Evolutionary conservation across 2,797 vertebrate species (phyloP), one percentile per base, ranked within the genome.

Genomic region (Hypotaenidia philippensis): DNA sequence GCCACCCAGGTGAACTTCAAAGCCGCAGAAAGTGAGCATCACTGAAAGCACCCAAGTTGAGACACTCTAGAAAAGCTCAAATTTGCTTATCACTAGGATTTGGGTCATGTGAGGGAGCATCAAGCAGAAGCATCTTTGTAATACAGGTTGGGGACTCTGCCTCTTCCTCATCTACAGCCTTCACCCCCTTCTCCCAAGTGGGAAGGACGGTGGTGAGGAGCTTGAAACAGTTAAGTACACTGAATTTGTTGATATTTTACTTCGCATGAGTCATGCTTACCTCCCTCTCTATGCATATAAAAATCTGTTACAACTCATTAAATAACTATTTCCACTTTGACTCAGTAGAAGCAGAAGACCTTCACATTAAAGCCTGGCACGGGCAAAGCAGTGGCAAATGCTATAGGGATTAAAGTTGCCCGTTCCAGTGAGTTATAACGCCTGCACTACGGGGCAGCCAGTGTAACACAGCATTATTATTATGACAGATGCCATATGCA

Each of bases 191-290:
- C 17, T 41, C 29, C 36, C 21, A 38, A 4, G 23, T 3, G 40
- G 63, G 49, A 84, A 77, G 66, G 81, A 29, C 50, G 38, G 49
- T 14, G 29, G 26, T 2, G 3, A 86, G 61, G 34, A 93, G 70
- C 45, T 45, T 6, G 23, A 53, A 92, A 82, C 44, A 41, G 89
- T 90, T 84, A 82, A 87, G 89, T 1, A 6, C 23, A 32, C 17
- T 40, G 26, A 77, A 89, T 70, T 53, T 94, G 88, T 71, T 86
- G 11, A 82, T 82, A 78, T 79, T 92, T 82, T 50, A 68, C 60
- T 90, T 97, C 92, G 90, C 84, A 0, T 89, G 90, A 95, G 93
- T 91, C 94, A 95, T 11, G 47, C 5, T 84, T 83, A 82, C 74
- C 75, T 49, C 72, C 34, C 65, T 70, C 69, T n/a, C 70, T 52